Percentiles rank a stretch among this genome's conserved stretches.
phyloP scores from a whole-genome alignment of 2,888 invertebrate genomes.

The Trachelus iudaicus region DNA sequence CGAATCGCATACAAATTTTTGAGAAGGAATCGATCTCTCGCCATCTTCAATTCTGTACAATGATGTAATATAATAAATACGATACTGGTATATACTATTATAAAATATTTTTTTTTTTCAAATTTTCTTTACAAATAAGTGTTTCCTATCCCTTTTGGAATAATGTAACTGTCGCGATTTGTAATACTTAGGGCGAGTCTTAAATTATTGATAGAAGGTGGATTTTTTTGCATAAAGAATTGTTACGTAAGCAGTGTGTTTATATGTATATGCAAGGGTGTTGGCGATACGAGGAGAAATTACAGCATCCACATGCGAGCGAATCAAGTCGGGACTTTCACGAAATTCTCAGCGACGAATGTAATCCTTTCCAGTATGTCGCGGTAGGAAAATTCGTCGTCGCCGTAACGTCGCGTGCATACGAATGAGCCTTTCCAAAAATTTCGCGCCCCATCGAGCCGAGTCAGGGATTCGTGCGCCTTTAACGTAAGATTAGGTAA shows the following conservation, averaged over 20 bases:
- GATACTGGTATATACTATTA: neutral
- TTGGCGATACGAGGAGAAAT: too few relatives aligned
- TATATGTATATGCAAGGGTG: too few relatives aligned
- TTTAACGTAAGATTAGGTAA: too few relatives aligned
- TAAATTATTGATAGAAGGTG: too few relatives aligned
- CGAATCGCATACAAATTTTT: neutral
- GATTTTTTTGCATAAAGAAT: too few relatives aligned
- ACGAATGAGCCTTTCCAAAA: slow-evolving; percentile 21
- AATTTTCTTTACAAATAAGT: too few relatives aligned
- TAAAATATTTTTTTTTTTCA: neutral
- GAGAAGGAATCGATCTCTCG: neutral
- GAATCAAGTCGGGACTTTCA: too few relatives aligned
- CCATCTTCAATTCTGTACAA: neutral
- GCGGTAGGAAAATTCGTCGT: slow-evolving; percentile 13
- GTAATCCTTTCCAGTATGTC: too few relatives aligned
- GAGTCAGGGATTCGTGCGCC: too few relatives aligned
- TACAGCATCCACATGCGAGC: too few relatives aligned
- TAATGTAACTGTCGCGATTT: neutral
- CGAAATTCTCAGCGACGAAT: too few relatives aligned
- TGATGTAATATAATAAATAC: neutral
- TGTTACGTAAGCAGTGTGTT: too few relatives aligned
- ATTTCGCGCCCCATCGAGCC: neutral
- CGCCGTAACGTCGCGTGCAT: slow-evolving; percentile 27
- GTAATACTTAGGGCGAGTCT: neutral
- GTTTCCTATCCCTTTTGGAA: neutral